These are phyloP conservation scores for Vireo altiloquus DNA, from an alignment of 2,113 vertebrate genomes.

Conservation along the genomic window DNA sequence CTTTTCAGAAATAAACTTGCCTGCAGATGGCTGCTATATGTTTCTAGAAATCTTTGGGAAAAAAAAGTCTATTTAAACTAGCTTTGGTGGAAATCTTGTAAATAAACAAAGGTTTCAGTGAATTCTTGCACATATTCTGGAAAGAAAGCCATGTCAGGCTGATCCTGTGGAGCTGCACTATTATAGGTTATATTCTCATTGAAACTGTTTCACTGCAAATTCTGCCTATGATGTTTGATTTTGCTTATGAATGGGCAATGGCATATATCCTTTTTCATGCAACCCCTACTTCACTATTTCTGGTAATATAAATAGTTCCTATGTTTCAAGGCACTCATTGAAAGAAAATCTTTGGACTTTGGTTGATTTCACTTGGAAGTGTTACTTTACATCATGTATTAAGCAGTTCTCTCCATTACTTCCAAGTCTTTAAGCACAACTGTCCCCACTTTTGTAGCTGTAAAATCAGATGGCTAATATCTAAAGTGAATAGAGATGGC, in stretches of 20 bases:
- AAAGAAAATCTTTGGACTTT: conserved; percentile 14
- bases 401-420: conserved; percentile 24
- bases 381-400: conserved; percentile 10
- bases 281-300: neutral
- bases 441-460: neutral
- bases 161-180: neutral
- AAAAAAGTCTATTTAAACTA: conserved; percentile 31
- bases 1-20: conserved; percentile 43
- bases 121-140: conserved; percentile 1
- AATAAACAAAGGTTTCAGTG: conserved; percentile 29
- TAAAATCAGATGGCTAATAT: neutral
- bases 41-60: conserved; percentile 9
- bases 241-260: neutral
- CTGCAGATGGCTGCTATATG: neutral
- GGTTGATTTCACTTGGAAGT: conserved; percentile 16
- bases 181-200: neutral
- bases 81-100: conserved; percentile 24
- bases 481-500: neutral
- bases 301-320: conserved; percentile 1
- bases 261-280: neutral
- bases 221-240: neutral
- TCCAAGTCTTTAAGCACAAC: neutral
- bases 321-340: neutral
- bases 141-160: neutral
- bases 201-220: neutral